Evolutionary conservation across 2,888 invertebrate species (phyloP).

Genomic region (Parapristionchus giblindavisi): DNA sequence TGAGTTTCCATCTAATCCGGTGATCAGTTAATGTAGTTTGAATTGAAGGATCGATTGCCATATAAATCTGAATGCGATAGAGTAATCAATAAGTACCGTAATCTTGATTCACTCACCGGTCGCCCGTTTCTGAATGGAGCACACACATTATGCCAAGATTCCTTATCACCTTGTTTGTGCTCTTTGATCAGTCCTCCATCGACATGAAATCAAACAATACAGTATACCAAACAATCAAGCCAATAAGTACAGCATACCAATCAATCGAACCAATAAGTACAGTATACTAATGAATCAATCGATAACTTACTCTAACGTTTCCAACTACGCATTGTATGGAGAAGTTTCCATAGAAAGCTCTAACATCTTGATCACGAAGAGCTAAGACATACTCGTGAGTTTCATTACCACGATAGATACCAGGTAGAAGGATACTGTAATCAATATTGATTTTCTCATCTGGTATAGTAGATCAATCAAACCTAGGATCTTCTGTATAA

Average conservation of each 20-base stretch:
- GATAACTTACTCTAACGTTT: conserved; percentile 12
- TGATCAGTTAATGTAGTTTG: conserved; percentile 5
- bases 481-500: too few relatives aligned
- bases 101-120: conserved; percentile 21
- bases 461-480: too few relatives aligned
- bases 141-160: conserved; percentile 24
- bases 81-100: neutral
- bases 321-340: conserved; percentile 1
- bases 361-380: neutral
- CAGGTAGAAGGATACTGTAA: conserved; percentile 4
- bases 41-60: neutral
- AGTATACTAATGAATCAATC: too few relatives aligned
- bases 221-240: too few relatives aligned
- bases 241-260: too few relatives aligned
- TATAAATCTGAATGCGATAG: conserved; percentile 2
- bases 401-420: conserved; percentile 14
- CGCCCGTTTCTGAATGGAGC: conserved; percentile 21
- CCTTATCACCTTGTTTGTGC: neutral
- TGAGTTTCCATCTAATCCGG: conserved; percentile 22
- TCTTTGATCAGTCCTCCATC: conserved; percentile 30
- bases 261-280: too few relatives aligned
- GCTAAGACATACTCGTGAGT: conserved; percentile 27
- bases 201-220: neutral
- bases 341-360: conserved; percentile 29
- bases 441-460: too few relatives aligned